phyloP scores from a whole-genome alignment of 2,113 vertebrate genomes.

The Lucifuga dentata region DNA sequence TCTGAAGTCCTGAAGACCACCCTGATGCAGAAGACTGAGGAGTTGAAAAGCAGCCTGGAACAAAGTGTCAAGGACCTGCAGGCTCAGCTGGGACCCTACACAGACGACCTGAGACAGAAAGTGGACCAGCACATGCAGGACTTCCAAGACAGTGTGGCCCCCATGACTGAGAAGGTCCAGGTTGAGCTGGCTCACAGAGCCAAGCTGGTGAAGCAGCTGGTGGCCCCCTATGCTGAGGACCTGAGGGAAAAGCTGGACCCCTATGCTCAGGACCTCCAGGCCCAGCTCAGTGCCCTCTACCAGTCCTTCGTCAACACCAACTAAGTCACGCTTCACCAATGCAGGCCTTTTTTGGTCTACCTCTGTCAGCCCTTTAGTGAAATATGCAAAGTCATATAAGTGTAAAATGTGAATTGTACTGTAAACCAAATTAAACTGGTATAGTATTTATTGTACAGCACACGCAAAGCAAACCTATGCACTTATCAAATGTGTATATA shows the following conservation, averaged over 20 bases:
- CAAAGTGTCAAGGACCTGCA: slow-evolving; percentile 71
- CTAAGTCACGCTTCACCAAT: slow-evolving; percentile 59
- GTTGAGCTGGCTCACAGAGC: slow-evolving; percentile 63
- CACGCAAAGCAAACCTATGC: slow-evolving; percentile 37
- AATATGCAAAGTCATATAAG: slow-evolving; percentile 28
- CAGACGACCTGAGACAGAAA: slow-evolving; percentile 66
- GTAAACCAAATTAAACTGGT: slow-evolving; percentile 37
- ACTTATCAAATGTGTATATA: slow-evolving; percentile 67
- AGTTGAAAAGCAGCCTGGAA: slow-evolving; percentile 71
- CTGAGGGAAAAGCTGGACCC: slow-evolving; percentile 70
- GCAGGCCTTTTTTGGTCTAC: slow-evolving; percentile 41
- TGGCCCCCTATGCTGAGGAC: slow-evolving; percentile 71
- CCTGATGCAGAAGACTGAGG: slow-evolving; percentile 68
- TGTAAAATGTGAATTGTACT: slow-evolving; percentile 38
- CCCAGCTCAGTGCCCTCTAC: slow-evolving; percentile 61
- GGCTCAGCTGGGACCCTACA: slow-evolving; percentile 70
- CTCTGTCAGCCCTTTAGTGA: slow-evolving; percentile 15
- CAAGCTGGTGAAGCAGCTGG: slow-evolving; percentile 68
- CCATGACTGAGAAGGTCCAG: slow-evolving; percentile 76
- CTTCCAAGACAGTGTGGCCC: slow-evolving; percentile 73
- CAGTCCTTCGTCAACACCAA: slow-evolving; percentile 61
- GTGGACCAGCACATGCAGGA: slow-evolving; percentile 72
- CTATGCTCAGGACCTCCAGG: slow-evolving; percentile 72
- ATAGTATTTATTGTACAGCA: slow-evolving; percentile 69
- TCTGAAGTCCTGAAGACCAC: slow-evolving; percentile 65